Percentiles rank a stretch among this genome's conserved stretches.
These are phyloP conservation scores for Pholis gunnellus DNA, from an alignment of 2,113 vertebrate species.

Conservation along the genomic window DNA sequence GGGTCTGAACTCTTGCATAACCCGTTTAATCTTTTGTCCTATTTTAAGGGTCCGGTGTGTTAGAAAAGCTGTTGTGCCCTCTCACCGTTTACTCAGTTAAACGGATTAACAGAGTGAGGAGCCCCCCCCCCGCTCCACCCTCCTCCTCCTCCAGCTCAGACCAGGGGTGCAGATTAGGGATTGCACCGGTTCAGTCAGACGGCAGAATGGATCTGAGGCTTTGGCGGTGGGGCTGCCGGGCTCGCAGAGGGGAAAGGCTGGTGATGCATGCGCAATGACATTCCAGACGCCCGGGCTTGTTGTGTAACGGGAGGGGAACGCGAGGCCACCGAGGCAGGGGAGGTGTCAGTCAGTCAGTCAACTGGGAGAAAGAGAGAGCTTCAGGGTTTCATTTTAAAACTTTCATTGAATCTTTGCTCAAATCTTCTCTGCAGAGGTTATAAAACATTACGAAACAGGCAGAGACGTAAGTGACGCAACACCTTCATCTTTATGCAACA, in stretches of 20 bases:
- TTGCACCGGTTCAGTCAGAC: slow-evolving; percentile 50
- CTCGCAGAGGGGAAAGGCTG: slow-evolving; percentile 52
- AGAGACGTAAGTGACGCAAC: not conserved
- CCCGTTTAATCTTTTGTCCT: slow-evolving; percentile 70
- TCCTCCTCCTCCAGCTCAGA: slow-evolving; percentile 31
- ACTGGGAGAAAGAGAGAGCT: slow-evolving; percentile 13
- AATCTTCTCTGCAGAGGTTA: too few species aligned
- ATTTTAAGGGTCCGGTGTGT: slow-evolving; percentile 34
- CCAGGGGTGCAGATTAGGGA: slow-evolving; percentile 52
- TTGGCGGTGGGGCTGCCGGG: slow-evolving; percentile 41
- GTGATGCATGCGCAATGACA: slow-evolving; percentile 82
- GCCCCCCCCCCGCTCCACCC: not conserved
- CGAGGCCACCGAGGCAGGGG: slow-evolving; percentile 78
- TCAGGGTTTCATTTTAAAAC: slow-evolving; percentile 34
- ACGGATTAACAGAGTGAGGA: slow-evolving; percentile 51
- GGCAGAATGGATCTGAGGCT: slow-evolving; percentile 47
- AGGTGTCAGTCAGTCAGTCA: slow-evolving; percentile 48
- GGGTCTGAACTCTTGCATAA: slow-evolving; percentile 58
- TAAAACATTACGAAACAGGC: not conserved
- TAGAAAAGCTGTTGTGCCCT: slow-evolving; percentile 41
- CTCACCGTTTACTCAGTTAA: slow-evolving; percentile 57
- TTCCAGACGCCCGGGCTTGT: slow-evolving; percentile 83
- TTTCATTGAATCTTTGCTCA: not conserved
- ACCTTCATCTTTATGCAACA: not conserved
- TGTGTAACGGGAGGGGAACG: slow-evolving; percentile 78